Evolutionary conservation across 2,888 invertebrate genomes (phyloP), one percentile per base, ranked within the genome.

Genomic region (Cosmia trapezina): DNA sequence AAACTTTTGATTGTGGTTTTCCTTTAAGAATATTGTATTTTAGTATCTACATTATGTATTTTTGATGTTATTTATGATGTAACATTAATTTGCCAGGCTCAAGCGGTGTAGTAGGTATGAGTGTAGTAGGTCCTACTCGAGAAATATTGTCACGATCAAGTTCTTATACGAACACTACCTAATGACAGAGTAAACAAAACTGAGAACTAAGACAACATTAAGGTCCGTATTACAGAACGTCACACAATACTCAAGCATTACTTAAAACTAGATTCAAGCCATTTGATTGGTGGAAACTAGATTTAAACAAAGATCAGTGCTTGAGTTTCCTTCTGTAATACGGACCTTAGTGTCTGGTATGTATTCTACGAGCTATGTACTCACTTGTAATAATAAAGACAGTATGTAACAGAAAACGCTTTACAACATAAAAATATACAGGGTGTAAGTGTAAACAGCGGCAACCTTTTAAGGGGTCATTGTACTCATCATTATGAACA

Each of bases 1-100:
- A 74, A 57, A 43, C 14, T 5, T 1, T 37, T 45, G 4, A 7
- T 9, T 61, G 41, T 17, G 51, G 51, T 62, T 80, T 62, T 62
- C 41, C 51, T 61, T 56, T 3, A 51, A 17, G 47, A 47, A 4
- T 12, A 63, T 28, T 61, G 2, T 53, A 47, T 43, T 65, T 53
- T 19, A 41, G 41, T 49, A 8, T 19, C 37, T 37, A n/a, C n/a
- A n/a, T n/a, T n/a, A 28, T 28, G 28, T 28, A 28, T 28, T 28
- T 37, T 53, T 33, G 28, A 19, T 41, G 5, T 45, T 47, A 28
- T 33, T 45, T 47, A 47, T 28, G 8, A 37, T 45, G 19, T 37
- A 12, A 57, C 5, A 19, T 51, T 51, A n/a, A 41, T 28, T 28
- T 41, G 0, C 14, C 19, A 12, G 17, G 12, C 8, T 17, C 0